These are phyloP conservation scores for Heliconius erato DNA, from an alignment of 2,888 invertebrate genomes.

Conservation along the genomic window DNA sequence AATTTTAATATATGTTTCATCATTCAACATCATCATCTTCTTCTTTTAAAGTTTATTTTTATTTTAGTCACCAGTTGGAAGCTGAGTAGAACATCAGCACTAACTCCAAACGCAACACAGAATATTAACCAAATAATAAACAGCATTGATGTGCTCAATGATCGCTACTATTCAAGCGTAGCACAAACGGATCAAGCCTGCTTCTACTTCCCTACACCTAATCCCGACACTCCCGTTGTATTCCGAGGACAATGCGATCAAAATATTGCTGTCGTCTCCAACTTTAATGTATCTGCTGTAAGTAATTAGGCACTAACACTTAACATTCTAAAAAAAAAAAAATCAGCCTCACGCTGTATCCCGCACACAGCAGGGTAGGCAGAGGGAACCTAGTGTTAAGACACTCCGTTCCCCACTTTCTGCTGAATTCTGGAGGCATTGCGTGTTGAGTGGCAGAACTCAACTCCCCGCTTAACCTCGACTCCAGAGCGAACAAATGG, in stretches of 20 bases:
- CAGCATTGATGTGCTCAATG: slow-evolving; percentile 54
- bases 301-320: slow-evolving; percentile 5
- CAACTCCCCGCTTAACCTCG: too few species aligned
- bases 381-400: too few species aligned
- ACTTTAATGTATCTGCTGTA: slow-evolving; percentile 55
- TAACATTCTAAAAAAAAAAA: too few species aligned
- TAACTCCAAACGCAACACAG: slow-evolving; percentile 46
- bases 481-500: too few species aligned
- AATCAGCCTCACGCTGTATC: too few species aligned
- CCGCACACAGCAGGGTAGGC: too few species aligned
- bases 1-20: neutral
- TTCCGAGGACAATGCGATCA: slow-evolving; percentile 63
- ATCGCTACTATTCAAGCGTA: slow-evolving; percentile 52
- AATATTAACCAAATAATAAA: slow-evolving; percentile 53
- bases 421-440: too few species aligned
- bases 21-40: neutral
- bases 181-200: slow-evolving; percentile 55
- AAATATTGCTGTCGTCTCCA: slow-evolving; percentile 56
- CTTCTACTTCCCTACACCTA: slow-evolving; percentile 58
- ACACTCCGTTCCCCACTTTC: too few species aligned
- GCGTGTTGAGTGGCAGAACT: too few species aligned
- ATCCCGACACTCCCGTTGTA: slow-evolving; percentile 41
- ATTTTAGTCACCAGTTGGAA: slow-evolving; percentile 59
- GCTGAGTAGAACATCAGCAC: slow-evolving; percentile 52
- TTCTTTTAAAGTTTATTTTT: neutral